Conservation (phyloP, 1,140 invertebrate species). For the Caenorhabditis brenneri region DNA sequence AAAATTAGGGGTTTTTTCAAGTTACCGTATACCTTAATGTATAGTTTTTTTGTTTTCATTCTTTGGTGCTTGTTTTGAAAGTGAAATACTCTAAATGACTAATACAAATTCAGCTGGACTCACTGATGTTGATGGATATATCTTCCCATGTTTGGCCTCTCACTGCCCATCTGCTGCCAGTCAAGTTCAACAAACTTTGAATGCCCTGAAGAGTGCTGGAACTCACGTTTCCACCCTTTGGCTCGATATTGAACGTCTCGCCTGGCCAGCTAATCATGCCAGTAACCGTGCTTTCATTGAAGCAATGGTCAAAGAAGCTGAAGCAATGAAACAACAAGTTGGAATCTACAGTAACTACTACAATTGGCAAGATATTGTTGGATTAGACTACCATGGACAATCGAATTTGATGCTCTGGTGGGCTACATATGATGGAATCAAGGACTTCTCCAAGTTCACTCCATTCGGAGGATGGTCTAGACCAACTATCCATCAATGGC, state of each 20-base stretch:
- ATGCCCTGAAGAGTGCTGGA: conserved; percentile 42
- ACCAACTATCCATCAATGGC: conserved; percentile 52
- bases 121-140: conserved; percentile 52
- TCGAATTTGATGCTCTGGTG: conserved; percentile 53
- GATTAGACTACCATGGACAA: conserved; percentile 24
- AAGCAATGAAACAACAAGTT: conserved; percentile 45
- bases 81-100: too few relatives aligned
- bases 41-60: too few relatives aligned
- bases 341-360: conserved; percentile 56
- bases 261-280: conserved; percentile 50
- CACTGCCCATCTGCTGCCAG: conserved; percentile 45
- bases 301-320: conserved; percentile 46
- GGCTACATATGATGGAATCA: conserved; percentile 49
- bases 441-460: conserved; percentile 35
- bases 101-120: conserved; percentile 50
- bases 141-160: conserved; percentile 52
- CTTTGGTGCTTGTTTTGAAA: too few relatives aligned
- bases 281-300: conserved; percentile 55
- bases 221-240: conserved; percentile 49
- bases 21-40: too few relatives aligned
- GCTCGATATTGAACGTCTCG: conserved; percentile 53
- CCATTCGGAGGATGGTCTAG: conserved; percentile 51
- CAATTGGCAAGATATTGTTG: conserved; percentile 55
- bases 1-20: neutral
- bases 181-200: conserved; percentile 48